Conservation (phyloP, 2,888 invertebrate species). For the Phaonia tiefii region DNA sequence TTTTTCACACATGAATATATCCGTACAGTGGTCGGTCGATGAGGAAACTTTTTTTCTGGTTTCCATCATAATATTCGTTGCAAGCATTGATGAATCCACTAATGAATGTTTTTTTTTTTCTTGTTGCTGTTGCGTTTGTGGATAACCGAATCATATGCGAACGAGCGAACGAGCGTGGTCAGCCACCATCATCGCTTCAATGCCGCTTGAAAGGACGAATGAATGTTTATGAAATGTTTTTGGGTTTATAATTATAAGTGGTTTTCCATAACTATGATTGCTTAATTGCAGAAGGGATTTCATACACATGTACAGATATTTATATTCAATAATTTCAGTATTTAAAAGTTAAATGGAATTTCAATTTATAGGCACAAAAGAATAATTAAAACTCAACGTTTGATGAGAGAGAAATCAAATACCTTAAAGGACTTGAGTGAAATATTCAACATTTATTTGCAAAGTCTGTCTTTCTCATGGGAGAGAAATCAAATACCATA, state of each 20-base stretch:
- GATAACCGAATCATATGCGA: slow-evolving; percentile 47
- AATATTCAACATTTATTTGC: no score
- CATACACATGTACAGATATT: no score
- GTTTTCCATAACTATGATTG: slow-evolving; percentile 28
- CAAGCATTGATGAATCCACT: not conserved
- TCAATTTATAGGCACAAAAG: no score
- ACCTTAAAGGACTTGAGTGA: no score
- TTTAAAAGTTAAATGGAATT: no score
- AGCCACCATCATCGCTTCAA: slow-evolving; percentile 48
- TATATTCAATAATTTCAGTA: not conserved
- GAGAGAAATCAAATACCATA: no score
- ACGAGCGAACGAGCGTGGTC: no score
- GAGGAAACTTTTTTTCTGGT: not conserved
- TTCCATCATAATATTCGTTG: slow-evolving; percentile 20
- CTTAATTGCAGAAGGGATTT: slow-evolving; percentile 1
- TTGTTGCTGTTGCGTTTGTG: slow-evolving; percentile 46
- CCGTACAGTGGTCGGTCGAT: no score
- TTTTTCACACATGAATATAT: slow-evolving; percentile 1
- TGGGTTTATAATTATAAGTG: slow-evolving; percentile 58
- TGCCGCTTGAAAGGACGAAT: slow-evolving; percentile 47
- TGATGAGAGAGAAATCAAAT: no score
- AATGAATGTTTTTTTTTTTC: slow-evolving; percentile 7
- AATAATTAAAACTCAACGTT: no score
- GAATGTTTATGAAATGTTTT: slow-evolving; percentile 11
- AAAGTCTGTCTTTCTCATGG: no score